These are phyloP conservation scores for Lasioglossum vierecki DNA, from an alignment of 2,888 invertebrate genomes.

Conservation along the genomic window DNA sequence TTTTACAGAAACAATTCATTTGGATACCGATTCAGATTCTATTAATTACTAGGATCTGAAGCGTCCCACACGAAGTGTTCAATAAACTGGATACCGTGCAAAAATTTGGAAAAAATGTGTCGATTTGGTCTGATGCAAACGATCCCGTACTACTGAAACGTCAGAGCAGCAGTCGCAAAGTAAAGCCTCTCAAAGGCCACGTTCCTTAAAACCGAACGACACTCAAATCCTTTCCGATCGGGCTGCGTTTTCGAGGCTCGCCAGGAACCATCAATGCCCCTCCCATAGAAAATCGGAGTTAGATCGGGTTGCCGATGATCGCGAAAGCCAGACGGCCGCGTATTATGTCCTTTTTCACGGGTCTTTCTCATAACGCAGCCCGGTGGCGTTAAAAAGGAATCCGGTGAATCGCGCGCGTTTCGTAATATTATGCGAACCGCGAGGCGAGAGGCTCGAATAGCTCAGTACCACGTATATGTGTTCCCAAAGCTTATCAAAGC, in stretches of 20 bases:
- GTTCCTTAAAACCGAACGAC: slow-evolving; percentile 20
- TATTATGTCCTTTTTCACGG: slow-evolving; percentile 56
- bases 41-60: not conserved
- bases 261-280: slow-evolving; percentile 28
- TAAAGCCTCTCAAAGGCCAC: not conserved
- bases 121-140: not conserved
- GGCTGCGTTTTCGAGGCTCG: slow-evolving; percentile 1
- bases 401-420: slow-evolving; percentile 76
- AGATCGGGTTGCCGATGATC: slow-evolving; percentile 40
- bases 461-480: slow-evolving; percentile 74
- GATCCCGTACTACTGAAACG: not conserved
- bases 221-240: not conserved
- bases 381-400: slow-evolving; percentile 75
- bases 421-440: slow-evolving; percentile 78
- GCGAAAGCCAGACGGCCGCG: slow-evolving; percentile 52
- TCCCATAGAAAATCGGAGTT: slow-evolving; percentile 40
- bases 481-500: slow-evolving; percentile 82
- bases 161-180: not conserved
- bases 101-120: not conserved
- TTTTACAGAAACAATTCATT: not conserved
- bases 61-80: not conserved
- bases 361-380: slow-evolving; percentile 62
- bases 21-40: not conserved
- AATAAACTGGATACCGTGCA: not conserved
- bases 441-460: slow-evolving; percentile 78